Percentiles rank a stretch among this genome's conserved stretches.
phyloP scores from a whole-genome alignment of 2,888 invertebrate species.

The Andrena camellia region DNA sequence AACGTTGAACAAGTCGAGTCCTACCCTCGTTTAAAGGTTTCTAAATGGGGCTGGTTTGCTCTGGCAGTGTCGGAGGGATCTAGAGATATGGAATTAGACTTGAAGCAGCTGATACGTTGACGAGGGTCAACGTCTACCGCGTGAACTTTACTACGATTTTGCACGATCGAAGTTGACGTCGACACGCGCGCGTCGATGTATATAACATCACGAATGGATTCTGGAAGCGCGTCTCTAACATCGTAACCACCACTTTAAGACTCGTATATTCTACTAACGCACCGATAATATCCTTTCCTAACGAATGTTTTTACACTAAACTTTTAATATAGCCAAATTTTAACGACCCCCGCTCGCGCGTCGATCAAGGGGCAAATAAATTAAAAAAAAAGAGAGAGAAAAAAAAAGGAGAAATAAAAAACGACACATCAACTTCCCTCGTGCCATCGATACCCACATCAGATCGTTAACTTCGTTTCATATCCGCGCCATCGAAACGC shows the following conservation, averaged over 20 bases:
- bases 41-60: constrained; percentile 48
- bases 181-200: constrained; percentile 39
- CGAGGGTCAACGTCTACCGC: constrained; percentile 35
- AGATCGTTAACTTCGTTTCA: constrained; percentile 57
- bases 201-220: constrained; percentile 18
- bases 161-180: constrained; percentile 69
- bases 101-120: constrained; percentile 41
- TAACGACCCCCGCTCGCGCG: constrained; percentile 24
- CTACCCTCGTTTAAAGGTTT: background rate
- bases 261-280: constrained; percentile 57
- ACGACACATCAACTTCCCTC: constrained; percentile 62
- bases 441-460: constrained; percentile 53
- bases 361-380: constrained; percentile 2
- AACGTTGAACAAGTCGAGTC: background rate
- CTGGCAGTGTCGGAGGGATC: constrained; percentile 41
- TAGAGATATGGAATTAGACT: constrained; percentile 61
- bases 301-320: constrained; percentile 69
- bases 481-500: constrained; percentile 24
- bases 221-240: constrained; percentile 39
- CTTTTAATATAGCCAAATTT: constrained; percentile 66
- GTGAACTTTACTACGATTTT: constrained; percentile 69
- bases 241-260: constrained; percentile 55
- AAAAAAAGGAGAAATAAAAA: constrained; percentile 4
- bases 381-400: background rate
- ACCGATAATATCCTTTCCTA: constrained; percentile 65